phyloP scores from a whole-genome alignment of 2,888 invertebrate species.

The Lapara coniferarum region DNA sequence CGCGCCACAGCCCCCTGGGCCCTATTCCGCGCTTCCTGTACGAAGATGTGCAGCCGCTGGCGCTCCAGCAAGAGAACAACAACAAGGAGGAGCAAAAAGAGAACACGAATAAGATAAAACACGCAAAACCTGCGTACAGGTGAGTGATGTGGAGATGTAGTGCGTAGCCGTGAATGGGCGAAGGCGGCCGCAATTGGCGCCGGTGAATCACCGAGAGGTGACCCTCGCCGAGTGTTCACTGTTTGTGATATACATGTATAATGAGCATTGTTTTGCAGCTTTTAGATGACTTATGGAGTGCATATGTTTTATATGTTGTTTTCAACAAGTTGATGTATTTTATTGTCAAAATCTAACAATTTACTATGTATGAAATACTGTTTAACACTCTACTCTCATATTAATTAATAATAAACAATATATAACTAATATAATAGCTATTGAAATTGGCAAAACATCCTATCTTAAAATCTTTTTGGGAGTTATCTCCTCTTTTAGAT shows the following conservation, averaged over 20 bases:
- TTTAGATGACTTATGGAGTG: constrained; percentile 20
- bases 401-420: no score
- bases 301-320: constrained; percentile 7
- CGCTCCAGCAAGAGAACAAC: constrained; percentile 74
- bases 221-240: constrained; percentile 37
- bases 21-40: constrained; percentile 78
- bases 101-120: constrained; percentile 77
- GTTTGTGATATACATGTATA: constrained; percentile 18
- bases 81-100: constrained; percentile 78
- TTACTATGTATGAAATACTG: neutral
- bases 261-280: constrained; percentile 13
- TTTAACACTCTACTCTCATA: no score
- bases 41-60: constrained; percentile 75
- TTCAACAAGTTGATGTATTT: neutral
- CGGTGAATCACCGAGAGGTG: constrained; percentile 40
- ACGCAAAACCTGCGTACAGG: constrained; percentile 85
- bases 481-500: no score
- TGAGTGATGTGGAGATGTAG: constrained; percentile 55
- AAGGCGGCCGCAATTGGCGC: constrained; percentile 17
- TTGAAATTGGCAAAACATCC: no score
- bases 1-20: constrained; percentile 78
- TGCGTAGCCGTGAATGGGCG: neutral
- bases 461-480: no score
- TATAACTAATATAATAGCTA: no score
- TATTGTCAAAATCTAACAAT: neutral